Conservation (phyloP, 2,113 vertebrate genomes). For the Tichodroma muraria region DNA sequence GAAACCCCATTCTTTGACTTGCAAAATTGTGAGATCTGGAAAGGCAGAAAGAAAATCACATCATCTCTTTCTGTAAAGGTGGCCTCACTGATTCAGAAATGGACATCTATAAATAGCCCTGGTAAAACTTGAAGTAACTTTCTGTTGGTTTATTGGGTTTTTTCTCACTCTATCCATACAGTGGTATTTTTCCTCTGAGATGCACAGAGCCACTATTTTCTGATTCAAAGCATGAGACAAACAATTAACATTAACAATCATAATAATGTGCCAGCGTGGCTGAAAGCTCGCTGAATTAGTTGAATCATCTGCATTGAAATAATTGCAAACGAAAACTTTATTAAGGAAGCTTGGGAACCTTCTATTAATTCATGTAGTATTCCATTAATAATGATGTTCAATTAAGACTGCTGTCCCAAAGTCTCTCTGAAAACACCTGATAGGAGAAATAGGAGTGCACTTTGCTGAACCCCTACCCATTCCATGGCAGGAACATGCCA, state of each 20-base stretch:
- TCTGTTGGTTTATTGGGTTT: not conserved
- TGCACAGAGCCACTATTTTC: not conserved
- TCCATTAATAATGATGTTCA: conserved; percentile 37
- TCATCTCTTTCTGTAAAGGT: not conserved
- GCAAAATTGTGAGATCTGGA: not conserved
- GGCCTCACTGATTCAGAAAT: not conserved
- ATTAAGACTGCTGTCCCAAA: not conserved
- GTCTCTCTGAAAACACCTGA: not conserved
- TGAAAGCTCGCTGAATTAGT: not conserved
- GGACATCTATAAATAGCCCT: not conserved
- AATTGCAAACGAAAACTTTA: conserved; percentile 23
- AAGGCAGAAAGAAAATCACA: not conserved
- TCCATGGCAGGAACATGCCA: not conserved
- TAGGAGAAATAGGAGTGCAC: not conserved
- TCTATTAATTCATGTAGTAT: conserved; percentile 29
- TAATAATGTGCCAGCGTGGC: not conserved
- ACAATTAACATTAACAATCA: conserved; percentile 26
- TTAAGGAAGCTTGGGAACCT: not conserved
- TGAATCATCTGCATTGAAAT: conserved; percentile 8
- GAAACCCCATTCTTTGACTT: not conserved
- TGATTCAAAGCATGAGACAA: conserved; percentile 11
- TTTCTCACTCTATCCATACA: not conserved
- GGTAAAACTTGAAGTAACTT: not conserved
- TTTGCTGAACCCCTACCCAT: not conserved
- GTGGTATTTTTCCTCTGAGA: not conserved